Percentiles rank a stretch among this genome's conserved stretches.
Evolutionary conservation across 2,797 vertebrate genomes (phyloP).

Genomic region (Hylomyscus alleni): DNA sequence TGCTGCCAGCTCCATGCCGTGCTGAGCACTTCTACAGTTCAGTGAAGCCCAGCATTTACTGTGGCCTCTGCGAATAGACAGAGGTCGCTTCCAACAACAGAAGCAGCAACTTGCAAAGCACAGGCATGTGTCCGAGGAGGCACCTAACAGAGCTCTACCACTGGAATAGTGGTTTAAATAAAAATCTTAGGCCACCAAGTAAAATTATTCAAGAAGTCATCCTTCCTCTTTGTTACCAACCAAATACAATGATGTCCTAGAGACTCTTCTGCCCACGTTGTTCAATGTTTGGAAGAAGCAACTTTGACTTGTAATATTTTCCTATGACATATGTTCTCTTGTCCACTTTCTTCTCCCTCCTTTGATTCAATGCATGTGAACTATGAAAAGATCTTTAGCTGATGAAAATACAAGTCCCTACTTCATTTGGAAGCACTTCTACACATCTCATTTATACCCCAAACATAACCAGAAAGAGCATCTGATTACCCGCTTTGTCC

Average conservation of each 20-base stretch:
- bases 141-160: neutral
- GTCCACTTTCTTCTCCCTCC: neutral
- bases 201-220: neutral
- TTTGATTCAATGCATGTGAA: neutral
- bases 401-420: neutral
- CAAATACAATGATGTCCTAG: neutral
- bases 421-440: neutral
- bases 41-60: neutral
- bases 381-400: neutral
- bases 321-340: neutral
- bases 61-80: neutral
- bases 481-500: neutral
- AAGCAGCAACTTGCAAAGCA: constrained; percentile 12
- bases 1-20: neutral
- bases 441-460: neutral
- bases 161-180: neutral
- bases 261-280: neutral
- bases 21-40: neutral
- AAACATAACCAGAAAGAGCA: neutral
- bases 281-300: neutral
- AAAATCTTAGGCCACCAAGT: neutral
- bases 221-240: neutral
- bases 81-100: neutral
- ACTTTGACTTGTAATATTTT: constrained; percentile 14
- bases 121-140: constrained; percentile 1